These are phyloP conservation scores for Aplysina aerophoba DNA, from an alignment of 37 sponge, comb jelly and placozoan genomes.

Conservation along the genomic window DNA sequence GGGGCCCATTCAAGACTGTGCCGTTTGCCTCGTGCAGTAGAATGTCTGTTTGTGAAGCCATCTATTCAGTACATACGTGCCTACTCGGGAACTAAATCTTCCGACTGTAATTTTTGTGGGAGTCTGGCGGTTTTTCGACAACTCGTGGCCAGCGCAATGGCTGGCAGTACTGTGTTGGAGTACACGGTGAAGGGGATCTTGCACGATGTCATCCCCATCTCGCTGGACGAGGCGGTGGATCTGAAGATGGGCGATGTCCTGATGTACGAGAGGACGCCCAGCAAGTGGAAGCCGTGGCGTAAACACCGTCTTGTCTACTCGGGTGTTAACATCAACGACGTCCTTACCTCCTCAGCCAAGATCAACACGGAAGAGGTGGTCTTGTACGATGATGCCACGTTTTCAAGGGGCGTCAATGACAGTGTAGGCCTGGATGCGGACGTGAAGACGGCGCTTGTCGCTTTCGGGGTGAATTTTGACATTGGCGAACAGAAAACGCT, in stretches of 20 bases:
- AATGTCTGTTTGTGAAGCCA: no score
- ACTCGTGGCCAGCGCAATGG: slow-evolving; percentile 25
- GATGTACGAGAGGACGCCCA: slow-evolving; percentile 57
- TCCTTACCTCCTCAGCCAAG: slow-evolving; percentile 29
- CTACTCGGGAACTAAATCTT: no score
- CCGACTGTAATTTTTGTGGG: no score
- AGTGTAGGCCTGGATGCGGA: slow-evolving; percentile 56
- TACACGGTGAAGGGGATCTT: slow-evolving; percentile 44
- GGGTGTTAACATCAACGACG: slow-evolving; percentile 40
- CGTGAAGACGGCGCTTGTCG: slow-evolving; percentile 20
- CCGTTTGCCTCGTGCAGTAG: no score
- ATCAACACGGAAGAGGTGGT: neutral
- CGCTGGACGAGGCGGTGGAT: slow-evolving; percentile 58
- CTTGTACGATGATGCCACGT: slow-evolving; percentile 4
- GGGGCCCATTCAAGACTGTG: no score
- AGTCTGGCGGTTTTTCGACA: no score
- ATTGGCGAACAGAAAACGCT: slow-evolving; percentile 40
- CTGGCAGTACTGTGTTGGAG: slow-evolving; percentile 53
- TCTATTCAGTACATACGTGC: no score
- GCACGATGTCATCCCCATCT: slow-evolving; percentile 49
- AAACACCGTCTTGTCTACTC: slow-evolving; percentile 62
- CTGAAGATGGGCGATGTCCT: slow-evolving; percentile 67
- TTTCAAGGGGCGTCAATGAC: neutral
- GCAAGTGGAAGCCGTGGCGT: slow-evolving; percentile 49
- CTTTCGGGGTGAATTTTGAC: slow-evolving; percentile 32